These are phyloP conservation scores for Fopius arisanus DNA, from an alignment of 1,140 invertebrate genomes.

Conservation along the genomic window DNA sequence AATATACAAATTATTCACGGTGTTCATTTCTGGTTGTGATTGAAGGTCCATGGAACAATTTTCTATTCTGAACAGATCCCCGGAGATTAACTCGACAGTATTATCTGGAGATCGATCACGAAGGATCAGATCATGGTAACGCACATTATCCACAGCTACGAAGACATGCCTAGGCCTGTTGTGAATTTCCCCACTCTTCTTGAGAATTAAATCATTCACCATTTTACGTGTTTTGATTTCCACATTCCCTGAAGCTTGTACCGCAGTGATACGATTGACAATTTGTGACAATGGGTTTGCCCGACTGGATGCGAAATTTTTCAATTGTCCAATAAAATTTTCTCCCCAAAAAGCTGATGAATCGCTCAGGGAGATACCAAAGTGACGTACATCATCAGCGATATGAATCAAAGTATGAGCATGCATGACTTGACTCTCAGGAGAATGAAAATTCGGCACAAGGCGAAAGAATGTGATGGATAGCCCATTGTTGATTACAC, in stretches of 20 bases:
- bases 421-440: slow-evolving; percentile 28
- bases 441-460: slow-evolving; percentile 31
- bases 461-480: slow-evolving; percentile 11
- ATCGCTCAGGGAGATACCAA: slow-evolving; percentile 19
- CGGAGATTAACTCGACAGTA: background rate
- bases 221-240: background rate
- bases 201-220: background rate
- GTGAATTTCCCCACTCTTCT: background rate
- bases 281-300: background rate
- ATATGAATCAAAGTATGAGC: slow-evolving; percentile 37
- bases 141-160: background rate
- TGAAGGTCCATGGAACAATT: background rate
- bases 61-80: background rate
- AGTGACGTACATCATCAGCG: slow-evolving; percentile 33
- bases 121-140: background rate
- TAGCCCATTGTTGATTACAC: background rate
- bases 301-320: background rate
- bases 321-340: background rate
- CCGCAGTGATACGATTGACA: background rate
- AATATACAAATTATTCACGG: background rate
- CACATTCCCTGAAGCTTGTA: background rate
- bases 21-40: background rate
- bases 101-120: background rate
- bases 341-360: background rate
- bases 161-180: background rate